Evolutionary conservation across 2,113 vertebrate genomes (phyloP).

Genomic region (Etia nguti): DNA sequence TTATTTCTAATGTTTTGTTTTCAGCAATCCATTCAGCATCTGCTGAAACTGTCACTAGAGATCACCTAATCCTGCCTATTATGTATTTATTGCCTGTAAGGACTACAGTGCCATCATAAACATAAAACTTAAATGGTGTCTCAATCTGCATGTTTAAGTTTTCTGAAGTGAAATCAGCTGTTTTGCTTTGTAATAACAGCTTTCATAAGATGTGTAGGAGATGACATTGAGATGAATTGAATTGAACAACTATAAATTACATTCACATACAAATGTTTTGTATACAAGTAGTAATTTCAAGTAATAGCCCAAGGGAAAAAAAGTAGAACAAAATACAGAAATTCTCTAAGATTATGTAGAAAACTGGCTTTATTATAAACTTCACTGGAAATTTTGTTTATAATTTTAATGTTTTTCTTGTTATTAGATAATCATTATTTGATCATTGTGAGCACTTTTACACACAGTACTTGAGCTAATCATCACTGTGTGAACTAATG

Average conservation of each 20-base stretch:
- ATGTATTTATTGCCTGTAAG: background rate
- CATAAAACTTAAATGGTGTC: background rate
- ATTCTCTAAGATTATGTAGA: background rate
- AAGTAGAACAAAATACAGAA: background rate
- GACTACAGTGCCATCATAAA: background rate
- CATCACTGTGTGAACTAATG: background rate
- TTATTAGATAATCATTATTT: background rate
- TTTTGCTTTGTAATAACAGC: background rate
- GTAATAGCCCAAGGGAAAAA: background rate
- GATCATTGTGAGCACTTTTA: background rate
- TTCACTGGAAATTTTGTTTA: background rate
- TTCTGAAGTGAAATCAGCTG: fast-evolving
- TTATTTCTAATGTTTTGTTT: background rate
- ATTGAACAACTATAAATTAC: too few species aligned
- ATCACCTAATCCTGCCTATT: background rate
- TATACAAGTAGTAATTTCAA: background rate
- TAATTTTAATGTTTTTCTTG: background rate
- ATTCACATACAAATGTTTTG: too few species aligned
- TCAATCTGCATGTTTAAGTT: background rate
- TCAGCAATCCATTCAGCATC: background rate
- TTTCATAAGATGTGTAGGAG: background rate
- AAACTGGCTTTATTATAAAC: background rate
- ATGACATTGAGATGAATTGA: background rate
- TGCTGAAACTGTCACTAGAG: background rate
- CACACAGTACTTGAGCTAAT: background rate